phyloP scores from a whole-genome alignment of 53 echinoderm and acorn worm species.

The Paelopatides confundens region DNA sequence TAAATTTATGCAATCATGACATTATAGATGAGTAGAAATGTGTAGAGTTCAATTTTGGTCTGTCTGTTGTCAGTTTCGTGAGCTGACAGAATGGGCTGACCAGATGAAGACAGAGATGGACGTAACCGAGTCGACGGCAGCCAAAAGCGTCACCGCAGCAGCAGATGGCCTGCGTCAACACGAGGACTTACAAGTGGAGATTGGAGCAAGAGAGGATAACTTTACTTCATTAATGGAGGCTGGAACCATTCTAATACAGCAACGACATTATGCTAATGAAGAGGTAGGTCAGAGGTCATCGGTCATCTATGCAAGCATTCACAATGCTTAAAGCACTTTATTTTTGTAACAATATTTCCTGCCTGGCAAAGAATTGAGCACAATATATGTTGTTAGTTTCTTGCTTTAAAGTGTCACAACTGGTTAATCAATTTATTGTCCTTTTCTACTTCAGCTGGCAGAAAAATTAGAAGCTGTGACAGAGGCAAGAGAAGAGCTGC shows the following conservation, averaged over 20 bases:
- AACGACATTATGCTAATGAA: constrained; percentile 84
- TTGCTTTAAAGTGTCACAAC: too few species aligned
- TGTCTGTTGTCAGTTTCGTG: constrained; percentile 65
- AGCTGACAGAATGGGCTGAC: constrained; percentile 80
- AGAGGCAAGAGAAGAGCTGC: constrained; percentile 75
- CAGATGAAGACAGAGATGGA: constrained; percentile 83
- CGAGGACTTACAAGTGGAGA: constrained; percentile 79
- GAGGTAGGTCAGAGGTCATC: constrained; percentile 64
- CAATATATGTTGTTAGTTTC: too few species aligned
- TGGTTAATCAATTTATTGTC: too few species aligned
- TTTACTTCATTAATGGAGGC: constrained; percentile 88
- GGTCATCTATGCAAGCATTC: too few species aligned
- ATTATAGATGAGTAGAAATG: too few species aligned
- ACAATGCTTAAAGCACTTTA: too few species aligned
- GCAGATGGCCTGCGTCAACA: constrained; percentile 71
- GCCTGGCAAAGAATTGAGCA: too few species aligned
- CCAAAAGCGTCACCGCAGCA: constrained; percentile 75
- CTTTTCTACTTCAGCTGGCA: constrained; percentile 64
- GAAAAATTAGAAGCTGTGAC: constrained; percentile 84
- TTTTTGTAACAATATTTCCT: too few species aligned
- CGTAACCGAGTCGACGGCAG: constrained; percentile 44
- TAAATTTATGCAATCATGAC: too few species aligned
- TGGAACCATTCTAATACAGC: constrained; percentile 85
- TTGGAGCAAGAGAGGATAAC: constrained; percentile 88
- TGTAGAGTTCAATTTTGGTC: background rate